Evolutionary conservation across 2,888 invertebrate genomes (phyloP).

Genomic region (Thereva nobilitata): DNA sequence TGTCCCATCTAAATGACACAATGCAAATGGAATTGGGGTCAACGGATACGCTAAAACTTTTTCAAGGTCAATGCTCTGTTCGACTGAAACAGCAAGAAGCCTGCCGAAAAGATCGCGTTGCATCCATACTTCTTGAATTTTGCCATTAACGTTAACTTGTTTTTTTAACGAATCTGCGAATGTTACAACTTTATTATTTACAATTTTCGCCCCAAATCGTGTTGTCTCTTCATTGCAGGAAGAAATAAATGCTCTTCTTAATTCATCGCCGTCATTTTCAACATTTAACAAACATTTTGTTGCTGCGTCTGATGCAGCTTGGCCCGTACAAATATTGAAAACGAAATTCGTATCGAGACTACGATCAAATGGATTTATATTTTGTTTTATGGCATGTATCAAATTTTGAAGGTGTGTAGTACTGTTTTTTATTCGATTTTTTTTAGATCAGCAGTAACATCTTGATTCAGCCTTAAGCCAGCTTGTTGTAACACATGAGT

Average conservation of each 20-base stretch:
- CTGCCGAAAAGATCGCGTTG: slow-evolving; percentile 48
- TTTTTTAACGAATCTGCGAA: slow-evolving; percentile 40
- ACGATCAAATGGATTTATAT: slow-evolving; percentile 9
- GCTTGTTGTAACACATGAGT: slow-evolving; percentile 35
- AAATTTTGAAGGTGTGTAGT: slow-evolving; percentile 32
- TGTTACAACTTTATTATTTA: slow-evolving; percentile 44
- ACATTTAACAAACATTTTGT: slow-evolving; percentile 45
- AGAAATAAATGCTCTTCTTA: slow-evolving; percentile 42
- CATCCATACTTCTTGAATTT: slow-evolving; percentile 46
- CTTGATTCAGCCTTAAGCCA: slow-evolving; percentile 19
- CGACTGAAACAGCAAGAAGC: slow-evolving; percentile 45
- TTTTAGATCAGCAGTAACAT: slow-evolving; percentile 27
- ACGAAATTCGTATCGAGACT: slow-evolving; percentile 38
- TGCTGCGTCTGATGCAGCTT: slow-evolving; percentile 43
- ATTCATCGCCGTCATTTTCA: slow-evolving; percentile 42
- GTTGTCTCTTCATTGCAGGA: slow-evolving; percentile 44
- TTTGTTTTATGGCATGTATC: slow-evolving; percentile 17
- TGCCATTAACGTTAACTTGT: slow-evolving; percentile 42
- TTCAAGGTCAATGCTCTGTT: slow-evolving; percentile 41
- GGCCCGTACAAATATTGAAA: slow-evolving; percentile 46
- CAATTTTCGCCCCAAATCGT: slow-evolving; percentile 45
- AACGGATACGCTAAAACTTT: slow-evolving; percentile 47
- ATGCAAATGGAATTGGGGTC: slow-evolving; percentile 47
- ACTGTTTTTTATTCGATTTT: slow-evolving; percentile 2
- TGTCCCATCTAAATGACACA: slow-evolving; percentile 47